Percentiles rank a stretch among this genome's conserved stretches.
Evolutionary conservation across 2,113 vertebrate species (phyloP).

Genomic region (Catagonus wagneri): DNA sequence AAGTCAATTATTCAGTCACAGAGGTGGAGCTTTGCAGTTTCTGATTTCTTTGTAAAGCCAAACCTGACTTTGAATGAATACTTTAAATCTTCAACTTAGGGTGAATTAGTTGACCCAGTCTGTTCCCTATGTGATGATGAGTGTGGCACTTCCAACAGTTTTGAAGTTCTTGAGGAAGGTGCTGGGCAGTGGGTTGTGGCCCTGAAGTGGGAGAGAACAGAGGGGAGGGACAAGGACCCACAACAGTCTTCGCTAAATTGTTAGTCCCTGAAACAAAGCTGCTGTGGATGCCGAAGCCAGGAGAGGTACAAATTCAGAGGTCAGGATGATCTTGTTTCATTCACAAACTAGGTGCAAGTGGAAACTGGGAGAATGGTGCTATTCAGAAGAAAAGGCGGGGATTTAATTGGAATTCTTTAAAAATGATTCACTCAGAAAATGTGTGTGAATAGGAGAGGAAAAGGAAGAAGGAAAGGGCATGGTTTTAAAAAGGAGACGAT

Average conservation of each 20-base stretch:
- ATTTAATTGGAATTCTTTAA: background rate
- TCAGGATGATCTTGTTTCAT: background rate
- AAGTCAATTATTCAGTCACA: background rate
- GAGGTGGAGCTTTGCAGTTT: background rate
- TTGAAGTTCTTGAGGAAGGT: background rate
- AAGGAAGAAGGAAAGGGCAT: background rate
- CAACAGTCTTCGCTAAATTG: background rate
- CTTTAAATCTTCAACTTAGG: background rate
- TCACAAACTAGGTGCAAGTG: background rate
- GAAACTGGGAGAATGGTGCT: background rate
- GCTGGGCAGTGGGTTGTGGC: background rate
- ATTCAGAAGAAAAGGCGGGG: background rate
- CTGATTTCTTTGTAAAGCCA: background rate
- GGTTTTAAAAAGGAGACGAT: background rate
- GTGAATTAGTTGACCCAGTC: background rate
- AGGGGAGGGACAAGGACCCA: background rate
- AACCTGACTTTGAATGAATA: background rate
- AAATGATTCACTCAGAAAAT: constrained; percentile 19
- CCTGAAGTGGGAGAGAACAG: background rate
- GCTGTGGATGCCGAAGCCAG: background rate
- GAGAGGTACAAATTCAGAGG: background rate
- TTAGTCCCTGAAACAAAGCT: background rate
- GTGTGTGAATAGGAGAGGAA: background rate
- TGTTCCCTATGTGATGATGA: background rate
- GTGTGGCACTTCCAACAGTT: background rate